phyloP scores from a whole-genome alignment of 2,113 vertebrate genomes.

The Phodopus roborovskii region DNA sequence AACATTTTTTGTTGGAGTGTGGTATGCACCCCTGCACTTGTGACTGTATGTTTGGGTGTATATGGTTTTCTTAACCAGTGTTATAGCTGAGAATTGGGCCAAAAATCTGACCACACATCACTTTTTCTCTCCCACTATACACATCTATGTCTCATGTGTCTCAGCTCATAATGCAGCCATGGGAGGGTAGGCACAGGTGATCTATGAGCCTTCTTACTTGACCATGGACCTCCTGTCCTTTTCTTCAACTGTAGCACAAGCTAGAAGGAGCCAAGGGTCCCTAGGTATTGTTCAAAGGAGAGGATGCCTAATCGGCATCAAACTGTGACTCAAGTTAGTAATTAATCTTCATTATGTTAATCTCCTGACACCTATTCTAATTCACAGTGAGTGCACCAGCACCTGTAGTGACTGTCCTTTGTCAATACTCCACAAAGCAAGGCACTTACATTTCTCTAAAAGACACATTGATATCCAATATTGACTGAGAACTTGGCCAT shows the following conservation, averaged over 20 bases:
- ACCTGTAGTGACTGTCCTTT: neutral
- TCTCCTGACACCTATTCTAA: neutral
- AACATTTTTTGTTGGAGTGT: neutral
- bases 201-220: neutral
- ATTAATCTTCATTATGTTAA: slow-evolving; percentile 18
- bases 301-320: neutral
- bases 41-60: too few species aligned
- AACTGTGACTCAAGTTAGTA: neutral
- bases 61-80: neutral
- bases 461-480: neutral
- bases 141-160: neutral
- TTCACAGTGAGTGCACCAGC: neutral
- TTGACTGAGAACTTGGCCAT: neutral
- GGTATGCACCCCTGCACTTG: neutral
- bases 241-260: neutral
- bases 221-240: too few species aligned
- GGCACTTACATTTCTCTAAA: neutral
- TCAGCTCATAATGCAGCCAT: neutral
- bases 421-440: neutral
- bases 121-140: neutral
- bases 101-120: neutral
- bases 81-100: neutral
- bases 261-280: neutral
- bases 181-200: neutral
- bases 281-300: neutral